Evolutionary conservation across 2,797 vertebrate species (phyloP).

Genomic region (Sebastes vulpes): DNA sequence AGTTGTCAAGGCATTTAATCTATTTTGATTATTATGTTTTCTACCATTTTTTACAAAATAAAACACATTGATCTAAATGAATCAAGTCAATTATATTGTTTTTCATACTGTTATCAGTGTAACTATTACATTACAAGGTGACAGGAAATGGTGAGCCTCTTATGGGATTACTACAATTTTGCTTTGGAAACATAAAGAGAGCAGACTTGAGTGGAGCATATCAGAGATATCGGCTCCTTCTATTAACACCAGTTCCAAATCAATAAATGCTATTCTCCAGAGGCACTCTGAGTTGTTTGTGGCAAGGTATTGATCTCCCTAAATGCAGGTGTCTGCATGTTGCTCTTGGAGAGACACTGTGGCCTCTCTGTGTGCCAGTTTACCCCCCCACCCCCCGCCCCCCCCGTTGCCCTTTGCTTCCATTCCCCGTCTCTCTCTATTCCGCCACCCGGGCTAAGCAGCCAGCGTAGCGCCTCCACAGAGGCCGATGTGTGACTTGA

Average conservation of each 20-base stretch:
- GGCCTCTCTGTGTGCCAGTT: constrained; percentile 58
- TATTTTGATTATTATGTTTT: neutral
- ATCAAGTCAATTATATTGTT: neutral
- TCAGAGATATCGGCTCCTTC: constrained; percentile 54
- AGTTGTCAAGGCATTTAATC: neutral
- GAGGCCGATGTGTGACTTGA: constrained; percentile 84
- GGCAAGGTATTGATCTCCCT: constrained; percentile 81
- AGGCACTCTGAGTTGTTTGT: constrained; percentile 61
- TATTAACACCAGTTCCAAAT: constrained; percentile 74
- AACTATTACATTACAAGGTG: constrained; percentile 19
- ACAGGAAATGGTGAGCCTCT: constrained; percentile 2
- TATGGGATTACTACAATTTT: constrained; percentile 21
- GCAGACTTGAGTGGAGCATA: constrained; percentile 34
- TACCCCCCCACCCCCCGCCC: constrained; percentile 10
- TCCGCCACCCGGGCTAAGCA: constrained; percentile 41
- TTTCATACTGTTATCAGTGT: neutral
- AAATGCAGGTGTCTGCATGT: constrained; percentile 80
- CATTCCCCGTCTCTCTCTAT: constrained; percentile 27
- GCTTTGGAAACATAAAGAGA: constrained; percentile 29
- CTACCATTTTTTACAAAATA: neutral
- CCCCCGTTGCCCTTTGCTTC: constrained; percentile 37
- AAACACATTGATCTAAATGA: neutral
- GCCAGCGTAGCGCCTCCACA: constrained; percentile 68
- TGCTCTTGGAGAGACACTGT: constrained; percentile 62
- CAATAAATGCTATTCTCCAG: constrained; percentile 76